Percentiles rank a stretch among this genome's conserved stretches.
These are phyloP conservation scores for Rallus limicola DNA, from an alignment of 2,113 vertebrate genomes.

Conservation along the genomic window DNA sequence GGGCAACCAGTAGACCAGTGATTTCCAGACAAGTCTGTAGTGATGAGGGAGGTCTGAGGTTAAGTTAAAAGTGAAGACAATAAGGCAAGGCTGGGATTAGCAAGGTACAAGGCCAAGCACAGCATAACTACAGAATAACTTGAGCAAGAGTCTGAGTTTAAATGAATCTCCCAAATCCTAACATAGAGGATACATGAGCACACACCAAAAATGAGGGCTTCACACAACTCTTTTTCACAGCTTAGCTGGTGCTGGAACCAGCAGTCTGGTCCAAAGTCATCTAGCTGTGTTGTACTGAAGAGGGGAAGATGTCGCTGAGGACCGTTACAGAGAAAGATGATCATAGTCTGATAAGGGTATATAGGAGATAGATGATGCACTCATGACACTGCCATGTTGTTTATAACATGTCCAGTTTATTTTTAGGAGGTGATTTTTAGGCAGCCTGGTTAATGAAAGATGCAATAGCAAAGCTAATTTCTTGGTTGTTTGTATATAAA, in stretches of 20 bases:
- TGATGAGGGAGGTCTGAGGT: background rate
- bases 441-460: background rate
- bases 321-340: background rate
- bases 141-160: background rate
- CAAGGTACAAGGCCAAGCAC: background rate
- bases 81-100: background rate
- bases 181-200: rapidly evolving
- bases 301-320: background rate
- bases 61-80: background rate
- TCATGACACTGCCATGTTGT: background rate
- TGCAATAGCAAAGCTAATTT: background rate
- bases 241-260: background rate
- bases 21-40: background rate
- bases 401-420: background rate
- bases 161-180: background rate
- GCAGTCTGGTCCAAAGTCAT: background rate
- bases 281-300: rapidly evolving
- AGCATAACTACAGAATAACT: background rate
- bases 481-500: rapidly evolving
- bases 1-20: background rate
- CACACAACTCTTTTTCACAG: background rate
- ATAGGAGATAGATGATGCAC: background rate
- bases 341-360: background rate
- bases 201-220: rapidly evolving
- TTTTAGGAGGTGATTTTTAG: background rate